These are phyloP conservation scores for Scaptomyza caliginosa DNA, from an alignment of 2,888 invertebrate species.

Conservation along the genomic window DNA sequence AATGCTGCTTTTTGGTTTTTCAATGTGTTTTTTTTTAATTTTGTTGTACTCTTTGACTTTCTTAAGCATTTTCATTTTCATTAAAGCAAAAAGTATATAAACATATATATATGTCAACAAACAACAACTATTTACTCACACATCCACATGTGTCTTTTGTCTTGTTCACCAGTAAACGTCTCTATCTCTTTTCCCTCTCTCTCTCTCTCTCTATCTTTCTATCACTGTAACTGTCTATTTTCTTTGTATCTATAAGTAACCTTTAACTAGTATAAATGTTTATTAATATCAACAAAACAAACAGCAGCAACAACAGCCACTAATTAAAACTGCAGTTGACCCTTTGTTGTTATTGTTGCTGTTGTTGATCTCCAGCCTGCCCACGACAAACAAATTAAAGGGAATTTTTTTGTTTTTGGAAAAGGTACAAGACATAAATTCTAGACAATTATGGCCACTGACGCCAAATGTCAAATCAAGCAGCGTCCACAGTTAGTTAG, in stretches of 20 bases:
- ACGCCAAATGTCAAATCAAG: slow-evolving; percentile 81
- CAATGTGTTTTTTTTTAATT: slow-evolving; percentile 11
- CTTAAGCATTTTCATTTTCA: slow-evolving; percentile 60
- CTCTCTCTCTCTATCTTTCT: slow-evolving; percentile 21
- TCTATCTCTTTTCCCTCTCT: slow-evolving; percentile 28
- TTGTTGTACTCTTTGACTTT: slow-evolving; percentile 19
- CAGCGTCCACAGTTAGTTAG: slow-evolving; percentile 75
- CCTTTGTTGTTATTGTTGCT: slow-evolving; percentile 12
- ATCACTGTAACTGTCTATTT: slow-evolving; percentile 23
- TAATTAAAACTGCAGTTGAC: slow-evolving; percentile 68
- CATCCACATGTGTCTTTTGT: slow-evolving; percentile 83
- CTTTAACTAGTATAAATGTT: slow-evolving; percentile 61
- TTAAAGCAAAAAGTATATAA: slow-evolving; percentile 53
- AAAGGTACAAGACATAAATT: slow-evolving; percentile 78
- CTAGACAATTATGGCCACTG: slow-evolving; percentile 78
- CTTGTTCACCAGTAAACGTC: slow-evolving; percentile 82
- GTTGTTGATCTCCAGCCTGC: slow-evolving; percentile 22
- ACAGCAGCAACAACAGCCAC: slow-evolving; percentile 36
- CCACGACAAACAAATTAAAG: slow-evolving; percentile 69
- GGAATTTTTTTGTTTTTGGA: slow-evolving; percentile 44
- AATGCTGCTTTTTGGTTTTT: slow-evolving; percentile 8
- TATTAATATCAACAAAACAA: slow-evolving; percentile 63
- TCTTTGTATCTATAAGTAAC: slow-evolving; percentile 52
- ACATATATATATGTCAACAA: slow-evolving; percentile 42
- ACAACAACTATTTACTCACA: slow-evolving; percentile 80